These are phyloP conservation scores for Centrocercus urophasianus DNA, from an alignment of 2,113 vertebrate species.

Conservation along the genomic window DNA sequence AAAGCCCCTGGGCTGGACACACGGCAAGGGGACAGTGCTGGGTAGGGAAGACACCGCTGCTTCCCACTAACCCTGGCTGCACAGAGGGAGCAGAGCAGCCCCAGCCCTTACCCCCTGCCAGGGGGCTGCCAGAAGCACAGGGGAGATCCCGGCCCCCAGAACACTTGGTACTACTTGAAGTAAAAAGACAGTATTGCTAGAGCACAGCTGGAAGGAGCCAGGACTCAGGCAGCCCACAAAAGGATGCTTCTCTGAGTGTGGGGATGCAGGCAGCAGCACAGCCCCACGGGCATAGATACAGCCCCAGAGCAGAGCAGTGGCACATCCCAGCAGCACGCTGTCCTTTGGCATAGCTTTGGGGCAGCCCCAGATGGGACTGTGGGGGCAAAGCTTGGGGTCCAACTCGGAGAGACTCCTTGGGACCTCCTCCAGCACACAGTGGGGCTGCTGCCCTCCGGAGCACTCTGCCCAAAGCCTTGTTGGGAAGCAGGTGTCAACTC, in stretches of 20 bases:
- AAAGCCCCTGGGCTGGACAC: accelerated
- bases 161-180: background rate
- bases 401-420: background rate
- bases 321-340: background rate
- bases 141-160: background rate
- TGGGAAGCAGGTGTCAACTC: background rate
- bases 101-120: background rate
- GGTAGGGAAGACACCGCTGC: background rate
- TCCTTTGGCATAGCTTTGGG: background rate
- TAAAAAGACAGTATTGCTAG: conserved; percentile 22
- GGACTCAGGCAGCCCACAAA: accelerated
- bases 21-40: accelerated
- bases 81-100: background rate
- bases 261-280: background rate
- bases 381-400: background rate
- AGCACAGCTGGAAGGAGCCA: background rate
- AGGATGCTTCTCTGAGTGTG: accelerated
- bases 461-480: background rate
- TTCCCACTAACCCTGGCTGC: accelerated
- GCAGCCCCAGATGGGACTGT: background rate
- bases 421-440: background rate
- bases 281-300: background rate
- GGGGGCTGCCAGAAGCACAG: background rate
- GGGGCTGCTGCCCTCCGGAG: background rate
- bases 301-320: background rate